Evolutionary conservation across 2,888 invertebrate genomes (phyloP), one percentile per base, ranked within the genome.

Genomic region (Odontocerum albicorne): DNA sequence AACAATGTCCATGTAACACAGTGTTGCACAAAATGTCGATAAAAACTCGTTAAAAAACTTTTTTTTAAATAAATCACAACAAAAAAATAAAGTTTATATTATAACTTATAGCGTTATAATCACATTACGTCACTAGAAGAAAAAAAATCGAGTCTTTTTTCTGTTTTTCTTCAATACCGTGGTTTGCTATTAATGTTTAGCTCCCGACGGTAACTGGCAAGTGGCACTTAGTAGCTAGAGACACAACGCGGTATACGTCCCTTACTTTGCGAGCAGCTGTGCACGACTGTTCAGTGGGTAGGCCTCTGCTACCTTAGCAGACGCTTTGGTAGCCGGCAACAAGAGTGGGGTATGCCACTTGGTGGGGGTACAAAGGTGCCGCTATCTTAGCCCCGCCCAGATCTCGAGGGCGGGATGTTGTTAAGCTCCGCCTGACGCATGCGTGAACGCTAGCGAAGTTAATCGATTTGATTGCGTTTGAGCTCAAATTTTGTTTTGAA

Each of bases 321-420:
- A 20, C n/a, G 40, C n/a, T 13, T 27, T 39, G 49, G 49, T 49
- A 40, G 49, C 39, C 15, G 12, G 35, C 2, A 20, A 2, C 10
- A 1, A 1, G n/a, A 22, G 49, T 27, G 49, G 49, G 49, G 38
- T 33, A 33, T 19, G 15, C n/a, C 15, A 15, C 17, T 19, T 15
- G 15, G 32, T 16, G 39, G 50, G 50, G 42, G 19, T 17, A 27
- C 36, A 50, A 50, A 50, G 33, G 40, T 75, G 73, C 74, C 69
- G 70, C 74, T 72, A 73, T 75, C 73, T 64, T 64, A 62, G 72
- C 72, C 59, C 76, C 77, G 72, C 77, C 77, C 72, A 73, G 62
- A 69, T 21, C 20, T 19, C 4, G 8, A 2, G 40, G 77, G 77
- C 75, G 77, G 74, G 64, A 76, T 75, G 65, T 74, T 65, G 68